Base-by-base conservation (phyloP, 2,888 invertebrate species). In the Mongoloraphidia duomilia region DNA sequence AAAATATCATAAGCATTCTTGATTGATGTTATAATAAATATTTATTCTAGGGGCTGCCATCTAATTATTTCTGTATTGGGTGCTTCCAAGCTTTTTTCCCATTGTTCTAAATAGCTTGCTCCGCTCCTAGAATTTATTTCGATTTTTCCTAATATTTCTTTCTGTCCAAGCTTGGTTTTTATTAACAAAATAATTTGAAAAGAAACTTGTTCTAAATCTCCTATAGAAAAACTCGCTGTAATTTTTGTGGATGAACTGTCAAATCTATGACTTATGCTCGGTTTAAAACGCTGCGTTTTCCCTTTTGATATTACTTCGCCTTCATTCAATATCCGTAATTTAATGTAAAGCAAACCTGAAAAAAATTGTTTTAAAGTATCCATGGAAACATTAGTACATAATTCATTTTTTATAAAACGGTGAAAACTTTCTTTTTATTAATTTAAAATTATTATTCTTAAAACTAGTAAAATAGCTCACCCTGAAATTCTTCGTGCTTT, bases 191-290 rank as follows among this genome's bases (percentile, higher is more conserved):
- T 77, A 44, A 82, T 72, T 54, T 80, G 74, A 56, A 82, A 76
- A 61, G 76, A 79, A 53, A 81, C 75, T 62, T 78, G 74, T 54
- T 72, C 73, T 50, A 82, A 63, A 52, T 74, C 79, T 14, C 75
- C 76, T 58, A 77, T 78, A 62, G 75, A 78, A 6, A 81, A 75
- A 54, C 74, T 73, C 43, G 80, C 73, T 56, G 76, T 72, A 17
- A 82, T 74, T 17, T 75, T 77, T 1, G 82, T 75, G 8, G 76
- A 72, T 56, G 77, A 79, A 1, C 78, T 74, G 57, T 82, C 80
- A 71, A 85, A 81, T 65, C 83, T 80, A 58, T 81, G 78, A n/a
- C 85, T 82, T 50, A 86, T 79, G 4, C 84, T 80, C 6, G 86
- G 85, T 12, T 73, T 70, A 64, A 87, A 87, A 54, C 76, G 72